Conservation (phyloP, 1,140 invertebrate species). For the Venturia canescens region DNA sequence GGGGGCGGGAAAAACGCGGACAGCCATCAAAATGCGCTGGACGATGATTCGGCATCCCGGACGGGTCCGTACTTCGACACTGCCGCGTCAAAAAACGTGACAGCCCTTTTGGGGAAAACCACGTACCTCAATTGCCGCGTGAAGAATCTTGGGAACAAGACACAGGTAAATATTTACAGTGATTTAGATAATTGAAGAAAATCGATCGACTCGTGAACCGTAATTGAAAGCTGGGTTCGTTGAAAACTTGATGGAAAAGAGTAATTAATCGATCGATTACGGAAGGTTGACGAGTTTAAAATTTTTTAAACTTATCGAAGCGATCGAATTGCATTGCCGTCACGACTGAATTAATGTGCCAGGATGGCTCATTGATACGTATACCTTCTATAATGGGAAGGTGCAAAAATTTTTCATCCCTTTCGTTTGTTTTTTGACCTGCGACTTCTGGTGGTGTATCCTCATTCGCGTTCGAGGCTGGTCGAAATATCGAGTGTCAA, state of each 20-base stretch:
- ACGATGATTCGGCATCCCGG: constrained; percentile 63
- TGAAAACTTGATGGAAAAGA: no score
- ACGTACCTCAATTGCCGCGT: constrained; percentile 90
- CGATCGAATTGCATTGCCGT: neutral
- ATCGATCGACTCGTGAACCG: neutral
- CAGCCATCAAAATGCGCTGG: constrained; percentile 68
- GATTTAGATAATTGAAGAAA: neutral
- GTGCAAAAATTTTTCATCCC: neutral
- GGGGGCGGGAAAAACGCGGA: constrained; percentile 67
- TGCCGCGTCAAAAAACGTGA: constrained; percentile 86
- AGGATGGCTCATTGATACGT: neutral
- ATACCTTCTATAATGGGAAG: constrained; percentile 1
- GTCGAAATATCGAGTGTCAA: constrained; percentile 69
- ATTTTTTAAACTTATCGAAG: no score
- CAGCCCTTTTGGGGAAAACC: constrained; percentile 88
- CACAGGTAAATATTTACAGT: constrained; percentile 80
- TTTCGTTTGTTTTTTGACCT: neutral
- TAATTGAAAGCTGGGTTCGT: neutral
- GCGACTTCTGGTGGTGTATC: constrained; percentile 54
- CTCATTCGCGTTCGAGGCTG: constrained; percentile 41
- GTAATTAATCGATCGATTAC: no score
- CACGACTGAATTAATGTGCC: neutral
- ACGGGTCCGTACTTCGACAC: constrained; percentile 83
- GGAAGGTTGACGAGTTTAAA: no score
- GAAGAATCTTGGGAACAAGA: constrained; percentile 91